Evolutionary conservation across 2,888 invertebrate genomes (phyloP).

Genomic region (Thyatira batis): DNA sequence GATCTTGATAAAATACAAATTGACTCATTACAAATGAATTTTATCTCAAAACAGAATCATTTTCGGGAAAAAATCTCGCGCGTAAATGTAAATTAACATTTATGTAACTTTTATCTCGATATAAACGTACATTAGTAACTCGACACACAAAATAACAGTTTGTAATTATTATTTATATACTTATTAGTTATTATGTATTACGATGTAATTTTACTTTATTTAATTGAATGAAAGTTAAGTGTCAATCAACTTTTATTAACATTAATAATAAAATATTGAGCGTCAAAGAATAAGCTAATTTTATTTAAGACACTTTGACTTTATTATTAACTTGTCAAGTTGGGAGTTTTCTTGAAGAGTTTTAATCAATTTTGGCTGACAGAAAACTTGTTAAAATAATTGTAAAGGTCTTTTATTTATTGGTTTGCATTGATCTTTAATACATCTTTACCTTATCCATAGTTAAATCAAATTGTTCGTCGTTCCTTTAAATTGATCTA

Average conservation of each 20-base stretch:
- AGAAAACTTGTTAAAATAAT: too few relatives aligned
- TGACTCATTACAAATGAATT: background rate
- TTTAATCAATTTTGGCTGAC: constrained; percentile 16
- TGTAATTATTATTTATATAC: background rate
- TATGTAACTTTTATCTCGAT: background rate
- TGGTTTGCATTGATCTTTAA: too few relatives aligned
- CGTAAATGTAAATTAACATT: background rate
- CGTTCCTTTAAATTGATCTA: too few relatives aligned
- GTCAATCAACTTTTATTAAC: background rate
- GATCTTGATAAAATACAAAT: background rate
- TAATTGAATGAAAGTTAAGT: background rate
- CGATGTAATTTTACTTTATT: background rate
- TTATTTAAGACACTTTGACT: background rate
- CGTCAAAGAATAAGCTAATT: constrained; percentile 2
- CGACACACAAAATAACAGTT: background rate
- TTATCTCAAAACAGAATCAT: background rate
- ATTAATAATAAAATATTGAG: background rate
- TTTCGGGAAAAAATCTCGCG: background rate
- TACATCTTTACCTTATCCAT: too few relatives aligned
- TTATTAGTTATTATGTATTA: background rate
- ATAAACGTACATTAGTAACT: background rate
- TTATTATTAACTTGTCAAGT: background rate
- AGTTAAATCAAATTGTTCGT: too few relatives aligned
- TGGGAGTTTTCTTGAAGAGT: background rate
- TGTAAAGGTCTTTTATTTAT: too few relatives aligned